Evolutionary conservation across 1,140 invertebrate species (phyloP), one percentile per base, ranked within the genome.

Genomic region (Telenomus remus): DNA sequence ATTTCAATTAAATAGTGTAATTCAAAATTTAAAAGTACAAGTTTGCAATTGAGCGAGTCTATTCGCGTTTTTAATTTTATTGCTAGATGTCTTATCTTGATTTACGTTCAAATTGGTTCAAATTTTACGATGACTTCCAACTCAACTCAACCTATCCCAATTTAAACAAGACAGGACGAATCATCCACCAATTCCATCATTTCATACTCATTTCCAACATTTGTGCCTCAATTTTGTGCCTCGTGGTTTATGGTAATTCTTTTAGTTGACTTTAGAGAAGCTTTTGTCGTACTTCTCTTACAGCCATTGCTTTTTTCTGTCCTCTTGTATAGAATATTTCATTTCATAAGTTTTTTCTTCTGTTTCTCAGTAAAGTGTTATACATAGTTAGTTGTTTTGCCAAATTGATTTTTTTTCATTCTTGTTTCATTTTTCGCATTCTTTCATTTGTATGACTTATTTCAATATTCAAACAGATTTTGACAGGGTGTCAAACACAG

Each of bases 91-190:
- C 19, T 27, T 27, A 27, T 27, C 6, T 27, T 27, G 1, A 44
- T 44, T 12, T 13, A 13, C 3, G 6, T 1, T 44, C 8, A 2
- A 12, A 13, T 12, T 44, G 1, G 12, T 44, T 13, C 13, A 33
- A 16, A 39, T 60, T 60, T 39, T 46, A 55, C 39, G 4, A 57
- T n/a, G 42, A 55, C 44, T 60, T 60, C 48, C 14, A 12, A 54
- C 15, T 50, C 54, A 56, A 70, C 60, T 76, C 73, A 70, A 76
- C 61, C 73, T 60, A 70, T 70, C 61, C 73, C 35, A 57, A 57
- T 49, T 19, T 12, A 53, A 61, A 44, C 13, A 69, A 48, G 66
- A 47, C 53, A 63, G 59, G 49, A 56, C 57, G 54, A 19, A 34
- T 19, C 1, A 59, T 54, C 70, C 70, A 60, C 49, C 34, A 9